Conservation (phyloP, 2,888 invertebrate genomes). For the Heliconius hortense region DNA sequence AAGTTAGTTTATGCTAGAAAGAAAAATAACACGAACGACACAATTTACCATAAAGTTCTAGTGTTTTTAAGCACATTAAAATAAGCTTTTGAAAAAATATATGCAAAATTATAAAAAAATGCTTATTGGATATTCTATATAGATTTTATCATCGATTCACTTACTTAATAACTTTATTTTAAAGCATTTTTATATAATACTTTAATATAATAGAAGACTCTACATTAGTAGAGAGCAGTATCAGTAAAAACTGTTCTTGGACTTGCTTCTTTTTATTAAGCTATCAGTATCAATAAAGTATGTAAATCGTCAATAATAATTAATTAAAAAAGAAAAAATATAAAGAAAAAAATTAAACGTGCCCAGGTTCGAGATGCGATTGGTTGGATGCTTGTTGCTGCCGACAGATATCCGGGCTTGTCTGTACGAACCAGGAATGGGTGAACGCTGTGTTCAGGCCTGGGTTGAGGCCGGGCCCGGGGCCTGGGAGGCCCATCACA, state of each 20-base stretch:
- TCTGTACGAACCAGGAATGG: conserved; percentile 96
- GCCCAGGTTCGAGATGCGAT: conserved; percentile 96
- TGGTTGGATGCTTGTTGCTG: conserved; percentile 88
- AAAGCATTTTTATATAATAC: not conserved
- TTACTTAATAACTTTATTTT: conserved; percentile 22
- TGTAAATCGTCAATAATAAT: conserved; percentile 38
- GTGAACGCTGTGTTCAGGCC: conserved; percentile 89
- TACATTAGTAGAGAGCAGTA: not conserved
- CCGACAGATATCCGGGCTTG: conserved; percentile 94
- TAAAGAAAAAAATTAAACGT: conserved; percentile 85
- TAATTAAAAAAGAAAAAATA: conserved; percentile 72
- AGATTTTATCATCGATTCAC: conserved; percentile 40
- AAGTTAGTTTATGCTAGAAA: not conserved
- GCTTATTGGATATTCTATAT: conserved; percentile 22
- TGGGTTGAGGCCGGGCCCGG: conserved; percentile 75
- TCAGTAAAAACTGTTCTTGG: not conserved
- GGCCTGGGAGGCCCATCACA: conserved; percentile 82
- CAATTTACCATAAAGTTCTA: conserved; percentile 42
- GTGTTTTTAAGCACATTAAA: conserved; percentile 53
- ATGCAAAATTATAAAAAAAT: conserved; percentile 32
- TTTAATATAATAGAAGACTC: not conserved
- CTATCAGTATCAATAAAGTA: not conserved
- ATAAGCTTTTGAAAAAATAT: conserved; percentile 49
- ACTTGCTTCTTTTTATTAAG: not conserved
- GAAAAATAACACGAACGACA: conserved; percentile 43